These are phyloP conservation scores for Vidua macroura DNA, from an alignment of 2,113 vertebrate species.

Conservation along the genomic window DNA sequence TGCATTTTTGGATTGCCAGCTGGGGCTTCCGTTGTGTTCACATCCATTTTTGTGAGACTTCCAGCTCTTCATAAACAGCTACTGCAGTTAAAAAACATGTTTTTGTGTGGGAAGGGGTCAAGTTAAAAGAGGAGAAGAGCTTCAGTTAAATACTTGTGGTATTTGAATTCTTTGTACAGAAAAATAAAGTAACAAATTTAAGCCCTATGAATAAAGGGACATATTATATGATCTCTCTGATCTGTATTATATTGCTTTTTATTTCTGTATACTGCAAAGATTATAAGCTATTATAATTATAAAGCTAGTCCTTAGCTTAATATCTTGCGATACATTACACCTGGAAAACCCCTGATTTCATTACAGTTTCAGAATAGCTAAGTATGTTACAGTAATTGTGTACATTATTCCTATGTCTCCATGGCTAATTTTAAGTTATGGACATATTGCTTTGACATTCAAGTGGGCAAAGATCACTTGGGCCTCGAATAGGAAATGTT, in stretches of 20 bases:
- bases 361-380: neutral
- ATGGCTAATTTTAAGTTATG: neutral
- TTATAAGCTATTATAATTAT: neutral
- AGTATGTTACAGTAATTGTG: neutral
- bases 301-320: neutral
- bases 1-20: neutral
- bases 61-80: neutral
- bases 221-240: neutral
- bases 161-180: neutral
- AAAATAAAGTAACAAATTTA: neutral
- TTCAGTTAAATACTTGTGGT: neutral
- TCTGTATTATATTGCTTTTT: neutral
- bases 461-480: neutral
- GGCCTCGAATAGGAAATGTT: neutral
- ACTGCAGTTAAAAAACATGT: neutral
- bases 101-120: neutral
- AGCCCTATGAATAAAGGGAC: neutral
- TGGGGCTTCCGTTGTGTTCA: neutral
- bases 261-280: neutral
- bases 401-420: neutral
- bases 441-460: constrained; percentile 2
- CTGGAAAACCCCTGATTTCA: neutral
- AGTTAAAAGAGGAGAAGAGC: neutral
- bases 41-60: neutral
- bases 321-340: neutral